Evolutionary conservation across 2,888 invertebrate species (phyloP), one percentile per base, ranked within the genome.

Genomic region (Hirtodrosophila alboralis): DNA sequence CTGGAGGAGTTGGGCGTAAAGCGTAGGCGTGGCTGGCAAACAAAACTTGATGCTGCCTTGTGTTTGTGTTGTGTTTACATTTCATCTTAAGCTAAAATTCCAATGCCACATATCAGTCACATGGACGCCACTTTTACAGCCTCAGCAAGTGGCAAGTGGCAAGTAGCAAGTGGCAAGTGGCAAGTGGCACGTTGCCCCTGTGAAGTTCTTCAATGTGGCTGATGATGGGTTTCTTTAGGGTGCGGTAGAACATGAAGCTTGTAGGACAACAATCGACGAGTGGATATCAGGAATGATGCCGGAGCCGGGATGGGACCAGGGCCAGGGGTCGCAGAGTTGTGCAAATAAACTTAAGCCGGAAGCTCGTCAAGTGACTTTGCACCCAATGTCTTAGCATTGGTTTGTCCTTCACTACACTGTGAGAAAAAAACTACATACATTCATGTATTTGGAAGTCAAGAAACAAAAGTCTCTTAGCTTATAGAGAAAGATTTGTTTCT

Each of bases 271-370:
- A 76, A 75, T 70, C 79, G 72, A 70, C 62, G 63, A 66, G 81
- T 74, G 77, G 81, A 84, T 72, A 73, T 76, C 76, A 57, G n/a
- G n/a, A 40, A 64, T 52, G 40, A 31, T 12, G 30, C n/a, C n/a
- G n/a, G n/a, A n/a, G n/a, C n/a, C n/a, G n/a, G n/a, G n/a, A n/a
- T n/a, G n/a, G n/a, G n/a, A n/a, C n/a, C 49, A 13, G 21, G 9
- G 16, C 3, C 14, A 12, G 5, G 43, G 21, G 27, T 27, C 44
- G 28, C 23, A 13, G 45, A 3, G 44, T 56, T 56, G 79, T 75
- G 74, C 73, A 83, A 83, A 79, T 76, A 80, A 76, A 65, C 75
- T 80, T 73, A 85, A 85, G 80, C 71, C 80, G 83, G 83, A 78
- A 69, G 75, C 85, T 79, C 64, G 66, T 81, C 80, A 83, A 80